Conservation (phyloP, 2,797 vertebrate species). For the Sebastolobus alascanus region DNA sequence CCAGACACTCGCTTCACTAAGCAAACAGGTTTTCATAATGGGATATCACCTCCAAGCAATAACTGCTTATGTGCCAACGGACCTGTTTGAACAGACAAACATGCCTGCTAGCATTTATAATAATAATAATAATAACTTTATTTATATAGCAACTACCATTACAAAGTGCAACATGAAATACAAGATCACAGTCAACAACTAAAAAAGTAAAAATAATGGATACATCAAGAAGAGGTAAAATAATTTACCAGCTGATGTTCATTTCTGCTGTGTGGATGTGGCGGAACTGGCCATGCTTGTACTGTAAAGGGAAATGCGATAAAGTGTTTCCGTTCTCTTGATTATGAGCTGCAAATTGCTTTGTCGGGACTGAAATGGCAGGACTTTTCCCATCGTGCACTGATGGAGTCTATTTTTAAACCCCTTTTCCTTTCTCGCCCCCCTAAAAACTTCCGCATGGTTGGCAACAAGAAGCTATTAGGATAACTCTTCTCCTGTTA, state of each 20-base stretch:
- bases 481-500: conserved; percentile 76
- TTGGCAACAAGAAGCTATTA: conserved; percentile 75
- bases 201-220: neutral
- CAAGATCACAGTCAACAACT: neutral
- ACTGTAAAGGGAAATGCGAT: conserved; percentile 79
- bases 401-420: conserved; percentile 82
- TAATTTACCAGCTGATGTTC: neutral
- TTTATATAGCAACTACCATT: too few species aligned
- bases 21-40: neutral
- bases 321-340: conserved; percentile 78
- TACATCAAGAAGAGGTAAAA: too few species aligned
- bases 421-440: conserved; percentile 60
- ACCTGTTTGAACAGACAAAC: conserved; percentile 4
- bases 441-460: conserved; percentile 77
- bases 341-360: conserved; percentile 83
- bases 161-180: too few species aligned
- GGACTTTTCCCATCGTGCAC: conserved; percentile 73
- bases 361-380: conserved; percentile 80
- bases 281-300: conserved; percentile 61
- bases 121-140: too few species aligned
- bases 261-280: conserved; percentile 38
- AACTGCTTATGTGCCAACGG: neutral
- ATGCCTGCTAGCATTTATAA: neutral
- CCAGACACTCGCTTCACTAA: neutral
- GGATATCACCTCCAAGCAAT: neutral